Percentiles rank a stretch among this genome's conserved stretches.
Conservation (phyloP, 2,888 invertebrate species). For the Linhomoeus sp. region DNA sequence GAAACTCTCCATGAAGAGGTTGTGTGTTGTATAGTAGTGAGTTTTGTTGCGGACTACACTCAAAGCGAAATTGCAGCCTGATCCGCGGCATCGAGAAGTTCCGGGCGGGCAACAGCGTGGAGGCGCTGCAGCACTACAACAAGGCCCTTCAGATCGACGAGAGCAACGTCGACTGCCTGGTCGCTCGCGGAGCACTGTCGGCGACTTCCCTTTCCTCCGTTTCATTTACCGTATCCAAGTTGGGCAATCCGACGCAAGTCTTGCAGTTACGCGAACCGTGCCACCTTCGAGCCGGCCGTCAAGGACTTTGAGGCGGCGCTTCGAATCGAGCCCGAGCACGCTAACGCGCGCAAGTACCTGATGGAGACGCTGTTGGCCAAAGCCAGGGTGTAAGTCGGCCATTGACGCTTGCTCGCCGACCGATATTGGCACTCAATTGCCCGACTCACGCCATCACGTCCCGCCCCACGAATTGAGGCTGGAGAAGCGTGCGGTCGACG, state of each 20-base stretch:
- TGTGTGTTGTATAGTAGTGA: too few species aligned
- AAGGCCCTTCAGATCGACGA: constrained; percentile 78
- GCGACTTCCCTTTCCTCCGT: background rate
- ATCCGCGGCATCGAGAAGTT: constrained; percentile 1
- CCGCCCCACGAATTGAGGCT: too few species aligned
- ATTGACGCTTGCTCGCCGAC: too few species aligned
- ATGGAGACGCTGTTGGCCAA: constrained; percentile 74
- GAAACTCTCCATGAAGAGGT: too few species aligned
- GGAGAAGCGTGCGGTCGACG: too few species aligned
- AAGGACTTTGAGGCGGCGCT: constrained; percentile 81
- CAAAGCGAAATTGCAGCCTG: constrained; percentile 35
- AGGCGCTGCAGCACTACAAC: constrained; percentile 81
- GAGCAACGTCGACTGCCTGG: constrained; percentile 70
- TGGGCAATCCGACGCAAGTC: background rate
- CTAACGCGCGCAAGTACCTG: constrained; percentile 78
- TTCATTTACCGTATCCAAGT: background rate
- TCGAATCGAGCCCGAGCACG: constrained; percentile 65
- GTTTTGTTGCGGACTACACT: too few species aligned
- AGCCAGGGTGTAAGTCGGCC: constrained; percentile 40
- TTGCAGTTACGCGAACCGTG: constrained; percentile 60
- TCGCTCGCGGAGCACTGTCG: constrained; percentile 66
- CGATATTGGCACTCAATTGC: too few species aligned
- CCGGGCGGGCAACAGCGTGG: constrained; percentile 42
- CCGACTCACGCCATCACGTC: too few species aligned
- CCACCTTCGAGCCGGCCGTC: constrained; percentile 75